Evolutionary conservation across 1,140 invertebrate genomes (phyloP).

Genomic region (Papilio dardanus): DNA sequence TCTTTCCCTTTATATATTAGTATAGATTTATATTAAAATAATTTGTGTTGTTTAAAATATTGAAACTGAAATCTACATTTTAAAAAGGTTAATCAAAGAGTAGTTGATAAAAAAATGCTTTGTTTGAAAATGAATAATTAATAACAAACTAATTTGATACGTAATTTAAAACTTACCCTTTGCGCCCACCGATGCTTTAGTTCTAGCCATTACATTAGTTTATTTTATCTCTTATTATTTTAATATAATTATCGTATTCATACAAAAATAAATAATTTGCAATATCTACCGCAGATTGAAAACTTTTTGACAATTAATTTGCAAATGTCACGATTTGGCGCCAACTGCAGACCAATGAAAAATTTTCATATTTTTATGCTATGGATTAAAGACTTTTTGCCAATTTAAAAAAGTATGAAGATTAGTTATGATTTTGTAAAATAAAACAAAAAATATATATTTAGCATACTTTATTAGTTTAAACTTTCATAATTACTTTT

Average conservation of each 20-base stretch:
- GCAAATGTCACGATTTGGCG: slow-evolving; percentile 18
- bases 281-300: background rate
- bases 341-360: background rate
- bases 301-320: slow-evolving; percentile 20
- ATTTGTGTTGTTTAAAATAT: background rate
- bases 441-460: background rate
- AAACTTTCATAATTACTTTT: no score
- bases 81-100: no score
- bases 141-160: no score
- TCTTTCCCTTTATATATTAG: no score
- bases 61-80: background rate
- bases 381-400: background rate
- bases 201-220: slow-evolving; percentile 62
- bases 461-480: no score
- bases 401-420: background rate
- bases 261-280: background rate
- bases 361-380: background rate
- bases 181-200: slow-evolving; percentile 73
- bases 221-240: background rate
- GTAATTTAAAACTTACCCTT: slow-evolving; percentile 56
- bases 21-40: no score
- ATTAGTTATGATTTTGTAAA: background rate
- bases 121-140: no score
- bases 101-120: no score
- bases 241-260: background rate